Percentiles rank a stretch among this genome's conserved stretches.
These are phyloP conservation scores for Anolis carolinensis DNA, from an alignment of 2,113 vertebrate species.

Conservation along the genomic window DNA sequence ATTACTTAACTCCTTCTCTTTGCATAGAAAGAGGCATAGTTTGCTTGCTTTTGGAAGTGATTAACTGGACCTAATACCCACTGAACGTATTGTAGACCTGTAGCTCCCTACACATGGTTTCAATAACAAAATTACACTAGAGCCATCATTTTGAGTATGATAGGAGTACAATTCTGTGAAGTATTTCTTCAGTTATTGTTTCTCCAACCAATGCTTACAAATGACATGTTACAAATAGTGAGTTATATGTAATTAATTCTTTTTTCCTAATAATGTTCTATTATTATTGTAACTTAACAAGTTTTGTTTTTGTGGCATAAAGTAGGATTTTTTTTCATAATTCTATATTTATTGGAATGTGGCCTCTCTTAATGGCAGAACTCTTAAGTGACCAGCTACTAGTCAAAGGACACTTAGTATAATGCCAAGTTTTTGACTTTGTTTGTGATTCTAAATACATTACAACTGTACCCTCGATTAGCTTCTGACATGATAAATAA, in stretches of 20 bases:
- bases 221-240: neutral
- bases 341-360: neutral
- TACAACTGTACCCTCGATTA: too few relatives aligned
- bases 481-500: too few relatives aligned
- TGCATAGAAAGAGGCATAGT: neutral
- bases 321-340: neutral
- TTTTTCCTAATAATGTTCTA: too few relatives aligned
- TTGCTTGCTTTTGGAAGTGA: neutral
- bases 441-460: too few relatives aligned
- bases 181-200: neutral
- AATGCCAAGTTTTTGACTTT: too few relatives aligned
- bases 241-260: too few relatives aligned
- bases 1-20: neutral
- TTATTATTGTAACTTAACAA: too few relatives aligned
- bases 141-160: constrained; percentile 40
- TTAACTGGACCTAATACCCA: neutral
- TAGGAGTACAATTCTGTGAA: constrained; percentile 19
- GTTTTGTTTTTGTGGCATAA: neutral
- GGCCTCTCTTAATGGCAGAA: neutral
- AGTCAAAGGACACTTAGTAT: too few relatives aligned
- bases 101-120: constrained; percentile 51
- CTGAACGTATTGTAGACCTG: constrained; percentile 52
- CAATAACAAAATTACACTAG: constrained; percentile 44
- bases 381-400: too few relatives aligned
- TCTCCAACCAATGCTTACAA: neutral